A percentile compares a stretch with the other conserved stretches of the same genome.
phyloP scores from a whole-genome alignment of 2,113 vertebrate species.

The Pseudopipra pipra region DNA sequence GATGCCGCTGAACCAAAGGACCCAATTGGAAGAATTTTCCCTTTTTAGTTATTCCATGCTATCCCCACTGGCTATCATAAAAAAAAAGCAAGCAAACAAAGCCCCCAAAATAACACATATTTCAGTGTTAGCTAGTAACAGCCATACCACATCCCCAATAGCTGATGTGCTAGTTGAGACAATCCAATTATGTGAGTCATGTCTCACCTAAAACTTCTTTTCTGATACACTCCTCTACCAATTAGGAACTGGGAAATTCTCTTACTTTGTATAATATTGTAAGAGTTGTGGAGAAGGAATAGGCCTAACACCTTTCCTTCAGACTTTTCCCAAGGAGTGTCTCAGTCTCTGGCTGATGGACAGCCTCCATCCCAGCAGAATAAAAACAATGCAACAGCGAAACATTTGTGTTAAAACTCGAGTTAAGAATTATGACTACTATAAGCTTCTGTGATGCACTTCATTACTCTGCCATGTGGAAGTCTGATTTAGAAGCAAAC shows the following conservation, averaged over 20 bases:
- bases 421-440: not conserved
- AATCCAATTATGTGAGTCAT: not conserved
- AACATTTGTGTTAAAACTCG: not conserved
- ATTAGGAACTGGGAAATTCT: not conserved
- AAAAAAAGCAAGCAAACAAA: not conserved
- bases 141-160: not conserved
- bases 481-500: not conserved
- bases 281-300: not conserved
- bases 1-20: not conserved
- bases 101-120: not conserved
- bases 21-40: not conserved
- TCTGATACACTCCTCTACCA: not conserved
- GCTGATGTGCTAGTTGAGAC: not conserved
- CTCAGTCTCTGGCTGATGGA: not conserved
- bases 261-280: not conserved
- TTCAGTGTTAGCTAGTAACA: not conserved
- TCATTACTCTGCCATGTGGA: not conserved
- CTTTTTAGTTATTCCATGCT: not conserved
- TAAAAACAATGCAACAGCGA: not conserved
- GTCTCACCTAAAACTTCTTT: not conserved
- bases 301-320: not conserved
- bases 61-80: not conserved
- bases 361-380: not conserved
- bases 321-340: not conserved
- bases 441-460: not conserved